Base-by-base conservation (phyloP, 2,797 vertebrate species). In the Hippoglossus hippoglossus region DNA sequence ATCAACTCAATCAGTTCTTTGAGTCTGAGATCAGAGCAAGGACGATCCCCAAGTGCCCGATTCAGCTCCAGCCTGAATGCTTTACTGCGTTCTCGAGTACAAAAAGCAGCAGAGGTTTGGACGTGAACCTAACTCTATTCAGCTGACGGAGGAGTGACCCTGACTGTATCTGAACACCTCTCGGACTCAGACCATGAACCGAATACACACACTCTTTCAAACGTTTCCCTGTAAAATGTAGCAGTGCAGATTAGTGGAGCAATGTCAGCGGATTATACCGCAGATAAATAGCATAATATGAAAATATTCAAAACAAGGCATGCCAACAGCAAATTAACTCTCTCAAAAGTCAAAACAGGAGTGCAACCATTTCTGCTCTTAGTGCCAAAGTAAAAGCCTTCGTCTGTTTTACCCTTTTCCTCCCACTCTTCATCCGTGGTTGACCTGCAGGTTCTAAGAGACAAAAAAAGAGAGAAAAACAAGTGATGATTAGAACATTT, bases 401-500 rank as follows among this genome's bases (percentile, higher is more conserved):
- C 1, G 1, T 70, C 49, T 44, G 31, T 63, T 71, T 74, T 51
- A 68, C 21, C 63, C 69, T 67, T 65, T 56, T 75, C 70, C 66
- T 64, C 31, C 15, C 61, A 11, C 54, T 89, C 77, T 83, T 93
- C 90, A 93, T 86, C 91, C 86, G 0, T 79, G 91, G 84, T 91
- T 93, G 72, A 92, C 86, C 82, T 87, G 80, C 81, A 91, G 74
- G 71, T 86, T 93, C 92, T 93, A 46, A 22, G 18, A 73, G 26
- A 71, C 34, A 44, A 57, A 39, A 39, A 41, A 54, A 65, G 53
- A 64, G 2, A 75, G 5, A 28, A 34, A 69, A 44, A 25, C 34
- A 47, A 18, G 12, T n/a, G 6, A 59, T 55, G 71, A 54, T 86
- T 64, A 81, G 72, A 81, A 56, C 47, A 66, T 63, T 39, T 73